These are phyloP conservation scores for Nipponia nippon DNA, from an alignment of 2,113 vertebrate species.

Conservation along the genomic window DNA sequence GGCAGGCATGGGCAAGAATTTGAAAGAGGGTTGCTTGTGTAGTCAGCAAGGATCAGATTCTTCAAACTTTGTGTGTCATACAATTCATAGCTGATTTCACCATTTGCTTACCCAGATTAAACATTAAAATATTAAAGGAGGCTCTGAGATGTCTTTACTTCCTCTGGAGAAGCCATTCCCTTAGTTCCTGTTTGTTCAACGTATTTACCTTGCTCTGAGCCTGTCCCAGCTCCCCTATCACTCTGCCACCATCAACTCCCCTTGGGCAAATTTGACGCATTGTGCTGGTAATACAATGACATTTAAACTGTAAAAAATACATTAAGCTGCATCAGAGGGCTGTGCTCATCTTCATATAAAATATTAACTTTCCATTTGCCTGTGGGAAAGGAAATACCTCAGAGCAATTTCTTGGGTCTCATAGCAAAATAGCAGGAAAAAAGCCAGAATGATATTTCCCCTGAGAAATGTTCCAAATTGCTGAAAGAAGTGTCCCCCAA, in stretches of 20 bases:
- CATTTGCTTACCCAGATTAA: neutral
- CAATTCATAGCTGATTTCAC: neutral
- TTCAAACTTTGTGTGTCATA: neutral
- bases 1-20: neutral
- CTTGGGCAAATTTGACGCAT: neutral
- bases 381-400: neutral
- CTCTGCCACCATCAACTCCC: neutral
- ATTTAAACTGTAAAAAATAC: neutral
- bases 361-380: slow-evolving; percentile 15
- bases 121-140: neutral
- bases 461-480: neutral
- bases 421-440: neutral
- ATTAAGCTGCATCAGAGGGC: neutral
- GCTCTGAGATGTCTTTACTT: neutral
- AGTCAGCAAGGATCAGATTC: neutral
- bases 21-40: neutral
- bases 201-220: neutral
- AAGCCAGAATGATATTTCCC: neutral
- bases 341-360: neutral
- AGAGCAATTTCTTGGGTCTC: neutral
- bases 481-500: neutral
- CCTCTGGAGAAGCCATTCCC: neutral
- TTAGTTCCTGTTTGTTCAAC: neutral
- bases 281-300: neutral
- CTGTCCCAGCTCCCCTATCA: neutral